Base-by-base conservation (phyloP, 2,888 invertebrate species). In the Petrolisthes manimaculis region DNA sequence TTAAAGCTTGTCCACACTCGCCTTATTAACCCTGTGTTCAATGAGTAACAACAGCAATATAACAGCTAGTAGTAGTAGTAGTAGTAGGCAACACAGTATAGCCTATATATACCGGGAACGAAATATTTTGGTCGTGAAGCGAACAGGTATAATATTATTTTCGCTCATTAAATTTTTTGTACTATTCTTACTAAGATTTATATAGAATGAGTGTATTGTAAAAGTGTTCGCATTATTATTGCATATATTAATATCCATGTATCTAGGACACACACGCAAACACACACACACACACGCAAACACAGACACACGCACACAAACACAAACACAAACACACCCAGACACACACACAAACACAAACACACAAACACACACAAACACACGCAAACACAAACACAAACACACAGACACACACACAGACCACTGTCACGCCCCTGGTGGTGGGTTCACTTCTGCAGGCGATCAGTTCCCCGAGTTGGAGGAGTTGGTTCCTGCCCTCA, bases 381-480 rank as follows among this genome's bases (percentile, higher is more conserved):
- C n/a, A 56, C 56, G 56, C 8, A 56, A 21, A 55, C 21, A 80
- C 56, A 54, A 5, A 56, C n/a, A 54, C n/a, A 21, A 9, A 21
- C 5, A 77, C 18, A 77, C 53, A 77, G 0, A 51, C 14, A 21
- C 37, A 24, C 5, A 77, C 61, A 18, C 61, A 61, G 1, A 18
- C 61, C 9, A 37, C 37, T 37, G 37, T 37, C 37, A 37, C 37
- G 37, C 37, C 61, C 18, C 3, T 61, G 18, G 61, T 18, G 9
- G 9, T 61, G 61, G 61, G 61, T 61, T 61, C 61, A 1, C 61
- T 61, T 61, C 61, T 61, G 9, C 88, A 88, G 88, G 88, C 56
- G 84, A 88, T 24, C 80, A 84, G 75, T 88, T 88, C 80, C 88
- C 88, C 9, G 88, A 88, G 8, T 51, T 78, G 24, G 88, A 88